These are phyloP conservation scores for Troilus luridus DNA, from an alignment of 2,888 invertebrate genomes.

Conservation along the genomic window DNA sequence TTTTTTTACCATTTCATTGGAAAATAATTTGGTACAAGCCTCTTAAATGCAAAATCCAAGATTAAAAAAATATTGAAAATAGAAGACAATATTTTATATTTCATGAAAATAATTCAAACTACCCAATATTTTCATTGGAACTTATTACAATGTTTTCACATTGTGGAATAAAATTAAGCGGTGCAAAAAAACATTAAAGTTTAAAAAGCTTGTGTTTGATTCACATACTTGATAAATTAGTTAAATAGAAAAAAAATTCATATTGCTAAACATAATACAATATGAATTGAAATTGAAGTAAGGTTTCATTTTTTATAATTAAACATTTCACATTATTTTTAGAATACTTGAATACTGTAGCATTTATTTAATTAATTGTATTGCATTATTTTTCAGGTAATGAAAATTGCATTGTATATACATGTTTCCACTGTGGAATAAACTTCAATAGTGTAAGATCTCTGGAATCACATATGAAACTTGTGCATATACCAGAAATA, in stretches of 20 bases:
- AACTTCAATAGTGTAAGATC: constrained; percentile 4
- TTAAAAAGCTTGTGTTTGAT: no score
- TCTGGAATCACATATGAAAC: constrained; percentile 30
- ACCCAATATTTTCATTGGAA: no score
- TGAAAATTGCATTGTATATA: constrained; percentile 40
- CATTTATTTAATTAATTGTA: neutral
- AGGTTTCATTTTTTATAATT: neutral
- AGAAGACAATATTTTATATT: no score
- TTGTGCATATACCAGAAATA: constrained; percentile 32
- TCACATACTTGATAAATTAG: neutral
- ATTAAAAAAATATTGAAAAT: no score
- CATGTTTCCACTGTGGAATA: constrained; percentile 27
- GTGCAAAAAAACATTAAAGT: no score
- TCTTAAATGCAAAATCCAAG: no score
- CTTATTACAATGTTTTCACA: no score
- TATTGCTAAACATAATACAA: neutral
- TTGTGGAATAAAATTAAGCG: no score
- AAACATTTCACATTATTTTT: neutral
- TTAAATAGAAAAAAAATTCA: neutral
- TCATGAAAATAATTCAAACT: no score
- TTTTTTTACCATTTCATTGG: no score
- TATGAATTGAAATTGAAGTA: neutral
- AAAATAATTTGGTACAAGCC: no score
- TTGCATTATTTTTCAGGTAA: constrained; percentile 5
- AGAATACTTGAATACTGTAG: neutral